Base-by-base conservation (phyloP, 2,113 vertebrate species). In the Cisticola juncidis region DNA sequence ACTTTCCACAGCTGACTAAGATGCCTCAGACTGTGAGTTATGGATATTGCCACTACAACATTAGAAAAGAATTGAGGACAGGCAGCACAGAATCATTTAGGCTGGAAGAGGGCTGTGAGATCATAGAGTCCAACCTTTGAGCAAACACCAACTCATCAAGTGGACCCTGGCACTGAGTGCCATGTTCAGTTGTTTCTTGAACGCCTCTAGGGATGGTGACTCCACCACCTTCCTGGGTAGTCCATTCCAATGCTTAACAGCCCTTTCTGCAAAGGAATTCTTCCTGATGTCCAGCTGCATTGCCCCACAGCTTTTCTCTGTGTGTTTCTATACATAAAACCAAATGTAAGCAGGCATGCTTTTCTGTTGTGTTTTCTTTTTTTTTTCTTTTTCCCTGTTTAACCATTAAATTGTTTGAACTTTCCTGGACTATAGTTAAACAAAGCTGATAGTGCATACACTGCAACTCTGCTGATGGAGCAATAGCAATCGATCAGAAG, bases 351-450 rank as follows among this genome's bases (percentile, higher is more conserved):
- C 66, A 77, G 50, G 26, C 42, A n/a, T 66, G 35, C 35, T 88
- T 81, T 93, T 73, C 26, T 90, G 60, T 80, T 51, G 17, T 76
- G 45, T 23, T 72, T 58, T 53, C 2, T 42, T 54, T 35, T n/a
- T n/a, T 51, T 35, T 31, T 35, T 11, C 4, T 14, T 44, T 62
- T 40, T 14, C 17, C 10, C 19, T 74, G 90, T 96, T 94, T 96
- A 95, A 94, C 95, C 48, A 92, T 93, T 96, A 95, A 38, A 73
- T 96, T 93, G 76, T 96, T 96, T 95, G 71, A 92, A 88, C 76
- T 86, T 74, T 80, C 51, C 92, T 95, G 51, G 76, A 94, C 93
- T 53, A 65, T 51, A 78, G 88, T 93, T 96, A 95, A 96, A 96
- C 92, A 95, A 95, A 95, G n/a, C n/a, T 81, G 76, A 53, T 53